Base-by-base conservation (phyloP, 2,797 vertebrate species). In the Neostethus bicornis region DNA sequence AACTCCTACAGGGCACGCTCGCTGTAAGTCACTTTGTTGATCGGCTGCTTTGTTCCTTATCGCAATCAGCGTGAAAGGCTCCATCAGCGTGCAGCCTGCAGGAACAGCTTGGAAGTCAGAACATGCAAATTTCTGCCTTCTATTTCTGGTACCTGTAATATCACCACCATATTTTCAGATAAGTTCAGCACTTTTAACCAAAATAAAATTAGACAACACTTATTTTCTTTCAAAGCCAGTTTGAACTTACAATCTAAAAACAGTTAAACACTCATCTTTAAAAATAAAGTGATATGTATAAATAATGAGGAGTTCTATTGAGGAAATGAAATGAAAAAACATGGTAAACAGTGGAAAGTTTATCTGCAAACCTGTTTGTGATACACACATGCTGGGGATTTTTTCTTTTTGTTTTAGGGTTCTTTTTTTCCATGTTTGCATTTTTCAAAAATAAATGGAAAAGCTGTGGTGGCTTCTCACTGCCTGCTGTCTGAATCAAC, bases 41-140 rank as follows among this genome's bases (percentile, higher is more conserved):
- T 73, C 17, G n/a, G 23, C 50, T 44, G 26, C 64, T 78, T 70
- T 75, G 62, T 78, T 77, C 41, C 55, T 74, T 57, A 38, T 64
- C 41, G 26, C 5, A 19, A 65, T 61, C 55, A 44, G 35, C n/a
- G 46, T 29, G 38, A 61, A 60, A 42, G 41, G 59, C 28, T 54
- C 7, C 1, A 26, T 51, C 37, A 44, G 28, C 14, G 41, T 42
- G 31, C 47, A 7, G 23, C 61, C 55, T 54, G 39, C 24, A 56
- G 65, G 29, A 49, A 24, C 35, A 24, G 5, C 37, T 12, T 34
- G 31, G 6, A 6, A 14, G 21, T 29, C 47, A 11, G 3, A 35
- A 32, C 23, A 50, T 21, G 48, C 39, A 74, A 47, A 77, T 64
- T 4, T 32, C 32, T 21, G 28, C 26, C 58, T 51, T 45, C 54